A percentile compares a stretch with the other conserved stretches of the same genome.
phyloP scores from a whole-genome alignment of 37 sponge, comb jelly and placozoan genomes.

The Halisarca cf. caerulea region DNA sequence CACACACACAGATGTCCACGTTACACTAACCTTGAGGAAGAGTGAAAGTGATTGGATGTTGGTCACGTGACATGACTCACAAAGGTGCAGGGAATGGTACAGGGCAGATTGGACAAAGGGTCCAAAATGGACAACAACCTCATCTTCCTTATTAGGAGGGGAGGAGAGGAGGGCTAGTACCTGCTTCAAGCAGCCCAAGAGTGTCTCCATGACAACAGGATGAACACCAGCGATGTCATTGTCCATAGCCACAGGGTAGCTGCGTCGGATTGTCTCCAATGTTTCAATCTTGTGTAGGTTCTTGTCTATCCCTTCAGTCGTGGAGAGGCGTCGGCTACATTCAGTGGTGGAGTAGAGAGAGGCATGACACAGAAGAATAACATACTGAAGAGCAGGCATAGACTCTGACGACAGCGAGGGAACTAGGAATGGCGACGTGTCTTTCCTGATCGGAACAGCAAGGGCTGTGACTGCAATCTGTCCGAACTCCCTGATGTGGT shows the following conservation, averaged over 20 bases:
- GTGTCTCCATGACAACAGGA: constrained; percentile 21
- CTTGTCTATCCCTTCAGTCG: neutral
- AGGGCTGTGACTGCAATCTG: constrained; percentile 26
- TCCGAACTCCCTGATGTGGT: neutral
- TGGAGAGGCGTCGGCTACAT: neutral
- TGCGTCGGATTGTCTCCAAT: neutral
- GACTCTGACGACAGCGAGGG: constrained; percentile 51
- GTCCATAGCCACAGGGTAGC: neutral
- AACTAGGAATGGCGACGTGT: constrained; percentile 81
- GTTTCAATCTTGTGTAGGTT: neutral
- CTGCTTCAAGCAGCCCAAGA: neutral
- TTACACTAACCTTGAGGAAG: constrained; percentile 52
- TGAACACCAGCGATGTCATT: neutral
- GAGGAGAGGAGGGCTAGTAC: neutral
- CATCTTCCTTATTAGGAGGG: neutral
- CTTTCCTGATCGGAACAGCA: constrained; percentile 59
- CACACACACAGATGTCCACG: neutral
- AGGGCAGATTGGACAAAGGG: constrained; percentile 45
- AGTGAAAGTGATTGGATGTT: neutral
- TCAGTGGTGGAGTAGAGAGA: constrained; percentile 23
- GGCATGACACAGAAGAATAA: constrained; percentile 30
- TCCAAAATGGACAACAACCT: constrained; percentile 40
- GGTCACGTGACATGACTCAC: constrained; percentile 8
- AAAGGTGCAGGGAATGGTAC: constrained; percentile 44
- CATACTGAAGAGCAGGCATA: constrained; percentile 58